A percentile compares a stretch with the other conserved stretches of the same genome.
Conservation (phyloP, 1,140 invertebrate genomes). For the Ostrea denselamellosa region DNA sequence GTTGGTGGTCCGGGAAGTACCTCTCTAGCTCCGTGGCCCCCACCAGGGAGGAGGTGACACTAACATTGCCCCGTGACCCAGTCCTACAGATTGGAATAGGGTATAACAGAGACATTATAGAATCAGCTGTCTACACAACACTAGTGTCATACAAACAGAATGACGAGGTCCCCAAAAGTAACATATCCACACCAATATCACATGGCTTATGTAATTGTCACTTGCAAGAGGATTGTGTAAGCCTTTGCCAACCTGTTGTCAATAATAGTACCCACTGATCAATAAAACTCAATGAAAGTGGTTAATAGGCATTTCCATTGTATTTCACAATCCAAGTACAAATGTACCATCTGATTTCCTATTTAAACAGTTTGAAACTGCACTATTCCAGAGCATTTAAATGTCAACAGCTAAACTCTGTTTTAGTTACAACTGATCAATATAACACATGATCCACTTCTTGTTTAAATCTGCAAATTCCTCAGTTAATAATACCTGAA, state of each 20-base stretch:
- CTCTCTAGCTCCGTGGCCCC: slow-evolving; percentile 90
- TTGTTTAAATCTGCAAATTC: background rate
- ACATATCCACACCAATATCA: background rate
- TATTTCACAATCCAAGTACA: background rate
- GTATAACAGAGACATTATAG: background rate
- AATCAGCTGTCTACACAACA: slow-evolving; percentile 14
- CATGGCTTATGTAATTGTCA: slow-evolving; percentile 4
- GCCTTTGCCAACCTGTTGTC: background rate
- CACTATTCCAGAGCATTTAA: background rate
- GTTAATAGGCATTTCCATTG: background rate
- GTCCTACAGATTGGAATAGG: slow-evolving; percentile 44
- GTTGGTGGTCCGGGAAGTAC: slow-evolving; percentile 90
- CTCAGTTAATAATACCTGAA: background rate
- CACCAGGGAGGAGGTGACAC: slow-evolving; percentile 80
- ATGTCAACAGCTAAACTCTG: background rate
- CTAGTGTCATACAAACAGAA: background rate
- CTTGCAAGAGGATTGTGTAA: background rate
- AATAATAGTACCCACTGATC: background rate
- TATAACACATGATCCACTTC: background rate
- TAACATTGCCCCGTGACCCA: slow-evolving; percentile 44
- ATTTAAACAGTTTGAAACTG: background rate
- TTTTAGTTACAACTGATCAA: slow-evolving; percentile 18
- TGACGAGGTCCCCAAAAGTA: background rate
- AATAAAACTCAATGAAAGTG: slow-evolving; percentile 24
- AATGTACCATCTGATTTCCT: background rate